Evolutionary conservation across 2,797 vertebrate species (phyloP), one percentile per base, ranked within the genome.

Genomic region (Dipus sagitta): DNA sequence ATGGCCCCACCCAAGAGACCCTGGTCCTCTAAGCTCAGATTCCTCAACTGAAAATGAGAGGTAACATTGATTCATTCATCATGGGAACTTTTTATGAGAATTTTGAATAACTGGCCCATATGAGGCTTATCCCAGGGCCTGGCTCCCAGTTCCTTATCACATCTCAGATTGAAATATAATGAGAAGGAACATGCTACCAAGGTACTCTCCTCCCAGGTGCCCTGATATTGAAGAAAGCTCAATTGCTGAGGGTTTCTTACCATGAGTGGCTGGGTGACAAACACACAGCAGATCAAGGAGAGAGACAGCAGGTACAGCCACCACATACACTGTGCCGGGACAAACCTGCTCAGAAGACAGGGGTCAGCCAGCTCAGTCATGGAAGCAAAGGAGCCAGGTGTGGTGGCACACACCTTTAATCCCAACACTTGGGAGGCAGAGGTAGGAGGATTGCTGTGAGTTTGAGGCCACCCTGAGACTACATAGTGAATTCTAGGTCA

Each of bases 231-330:
- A 47, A 26, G 28, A 28, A 1, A 30, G 24, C 75, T 23, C 28
- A 0, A 2, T 2, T 8, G 2, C 0, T 0, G 64, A 30, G 9
- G 11, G 2, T 0, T 7, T 52, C 72, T 97, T 96, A 98, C 99
- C 98, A 98, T 42, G 0, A 96, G 88, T 20, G 99, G 98, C 91
- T 99, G 98, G 88, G 98, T 96, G 96, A 98, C 30, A 91, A 99
- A 98, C 78, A 97, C 95, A 71, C 98, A 99, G 94, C 90, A 97
- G 21, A 98, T n/a, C 76, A 99, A 88, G 1, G 99, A 99, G 95
- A 98, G 96, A 34, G 98, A 97, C 38, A 99, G 92, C 14, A 98
- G 98, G 30, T 98, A 97, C 1, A 98, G 94, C 99, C 99, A 99
- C 72, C 98, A 93, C 60, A 98, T 84, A 90, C 94, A 97, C 93